Percentiles rank a stretch among this genome's conserved stretches.
These are phyloP conservation scores for Leucoma salicis DNA, from an alignment of 2,888 invertebrate species.

Conservation along the genomic window DNA sequence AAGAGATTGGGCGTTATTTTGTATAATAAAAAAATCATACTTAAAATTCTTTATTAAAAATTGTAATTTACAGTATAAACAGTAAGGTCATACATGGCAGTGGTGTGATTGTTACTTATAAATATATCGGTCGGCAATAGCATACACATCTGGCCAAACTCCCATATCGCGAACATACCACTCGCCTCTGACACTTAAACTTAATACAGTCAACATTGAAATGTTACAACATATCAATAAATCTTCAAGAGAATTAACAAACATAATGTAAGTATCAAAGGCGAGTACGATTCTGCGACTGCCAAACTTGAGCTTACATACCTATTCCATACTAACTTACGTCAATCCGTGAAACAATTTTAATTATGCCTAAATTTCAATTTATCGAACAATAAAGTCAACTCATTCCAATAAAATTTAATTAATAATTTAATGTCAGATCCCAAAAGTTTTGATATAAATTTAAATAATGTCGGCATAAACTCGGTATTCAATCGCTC, in stretches of 20 bases:
- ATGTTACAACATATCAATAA: constrained; percentile 62
- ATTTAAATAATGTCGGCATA: constrained; percentile 28
- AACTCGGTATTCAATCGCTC: constrained; percentile 40
- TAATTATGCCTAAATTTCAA: constrained; percentile 49
- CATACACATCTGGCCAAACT: constrained; percentile 58
- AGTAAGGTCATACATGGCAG: constrained; percentile 82
- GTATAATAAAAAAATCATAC: constrained; percentile 34
- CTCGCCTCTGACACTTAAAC: constrained; percentile 45
- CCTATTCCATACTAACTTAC: constrained; percentile 53
- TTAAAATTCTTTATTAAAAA: constrained; percentile 75
- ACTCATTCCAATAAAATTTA: constrained; percentile 36
- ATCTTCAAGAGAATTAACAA: constrained; percentile 64
- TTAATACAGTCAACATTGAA: constrained; percentile 66
- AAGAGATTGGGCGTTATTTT: neutral
- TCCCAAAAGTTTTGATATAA: constrained; percentile 45
- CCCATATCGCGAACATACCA: constrained; percentile 36
- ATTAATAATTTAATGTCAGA: constrained; percentile 40
- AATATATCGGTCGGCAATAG: constrained; percentile 63
- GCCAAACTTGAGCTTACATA: constrained; percentile 58
- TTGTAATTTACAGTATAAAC: constrained; percentile 77
- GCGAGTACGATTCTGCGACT: constrained; percentile 41
- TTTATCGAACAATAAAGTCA: constrained; percentile 38
- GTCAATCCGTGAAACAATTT: constrained; percentile 59
- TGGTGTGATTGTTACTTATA: constrained; percentile 76
- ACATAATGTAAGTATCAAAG: constrained; percentile 48